Conservation (phyloP, 1,140 invertebrate genomes). For the Trachelipus rathkii region DNA sequence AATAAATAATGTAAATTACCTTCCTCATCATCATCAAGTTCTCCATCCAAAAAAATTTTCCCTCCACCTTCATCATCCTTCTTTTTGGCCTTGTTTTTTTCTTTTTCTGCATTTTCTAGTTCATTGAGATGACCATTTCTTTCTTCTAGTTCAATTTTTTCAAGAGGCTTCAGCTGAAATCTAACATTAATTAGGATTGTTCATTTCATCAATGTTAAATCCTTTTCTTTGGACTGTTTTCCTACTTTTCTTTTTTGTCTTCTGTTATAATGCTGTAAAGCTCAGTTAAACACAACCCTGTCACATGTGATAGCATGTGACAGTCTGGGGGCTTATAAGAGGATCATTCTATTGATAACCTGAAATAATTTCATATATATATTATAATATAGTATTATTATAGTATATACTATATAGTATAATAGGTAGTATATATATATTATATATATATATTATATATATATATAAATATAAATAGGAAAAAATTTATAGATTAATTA, state of each 20-base stretch:
- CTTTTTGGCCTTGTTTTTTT: constrained; percentile 29
- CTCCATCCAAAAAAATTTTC: constrained; percentile 4
- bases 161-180: constrained; percentile 7
- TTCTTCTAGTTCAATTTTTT: constrained; percentile 16
- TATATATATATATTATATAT: too few relatives aligned
- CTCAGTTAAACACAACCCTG: constrained; percentile 33
- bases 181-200: constrained; percentile 28
- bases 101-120: constrained; percentile 17
- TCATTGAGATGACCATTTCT: constrained; percentile 1
- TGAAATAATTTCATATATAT: too few relatives aligned
- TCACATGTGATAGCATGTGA: constrained; percentile 41
- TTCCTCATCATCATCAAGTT: constrained; percentile 23
- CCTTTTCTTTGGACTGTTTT: too few relatives aligned
- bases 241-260: constrained; percentile 27
- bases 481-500: too few relatives aligned
- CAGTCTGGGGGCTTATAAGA: constrained; percentile 40
- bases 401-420: too few relatives aligned
- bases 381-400: too few relatives aligned
- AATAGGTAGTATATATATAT: too few relatives aligned
- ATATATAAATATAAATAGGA: too few relatives aligned
- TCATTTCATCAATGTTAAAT: constrained; percentile 27
- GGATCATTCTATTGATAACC: constrained; percentile 41
- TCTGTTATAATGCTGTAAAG: constrained; percentile 33
- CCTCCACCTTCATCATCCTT: constrained; percentile 36
- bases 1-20: constrained; percentile 7